Conservation (phyloP, 2,888 invertebrate species). For the Sinelater perroti region DNA sequence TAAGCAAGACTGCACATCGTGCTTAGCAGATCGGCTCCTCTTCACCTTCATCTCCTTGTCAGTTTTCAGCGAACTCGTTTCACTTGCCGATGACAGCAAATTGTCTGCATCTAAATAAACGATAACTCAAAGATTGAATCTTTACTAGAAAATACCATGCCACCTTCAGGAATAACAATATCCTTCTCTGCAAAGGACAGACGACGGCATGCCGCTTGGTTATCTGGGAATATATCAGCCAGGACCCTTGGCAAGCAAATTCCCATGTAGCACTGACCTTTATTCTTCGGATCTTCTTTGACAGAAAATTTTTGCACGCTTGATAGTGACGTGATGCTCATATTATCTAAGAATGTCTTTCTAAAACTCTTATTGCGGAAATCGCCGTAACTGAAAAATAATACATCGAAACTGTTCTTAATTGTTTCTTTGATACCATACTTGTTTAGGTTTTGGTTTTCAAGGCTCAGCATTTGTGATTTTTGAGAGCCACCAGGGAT, state of each 20-base stretch:
- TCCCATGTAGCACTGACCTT: constrained; percentile 73
- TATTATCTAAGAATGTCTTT: constrained; percentile 31
- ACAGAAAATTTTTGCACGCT: constrained; percentile 54
- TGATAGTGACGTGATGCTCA: constrained; percentile 52
- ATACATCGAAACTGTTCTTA: neutral
- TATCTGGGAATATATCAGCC: constrained; percentile 71
- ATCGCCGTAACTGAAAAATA: constrained; percentile 33
- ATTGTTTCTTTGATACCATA: constrained; percentile 1
- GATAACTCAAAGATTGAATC: too few species aligned
- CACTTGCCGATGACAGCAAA: constrained; percentile 10
- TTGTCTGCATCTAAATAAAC: constrained; percentile 11
- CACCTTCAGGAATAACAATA: too few species aligned
- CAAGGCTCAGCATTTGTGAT: constrained; percentile 12
- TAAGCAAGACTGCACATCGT: constrained; percentile 41
- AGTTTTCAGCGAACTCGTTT: constrained; percentile 7
- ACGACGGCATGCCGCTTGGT: constrained; percentile 45
- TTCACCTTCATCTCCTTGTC: constrained; percentile 21
- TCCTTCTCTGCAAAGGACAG: constrained; percentile 38
- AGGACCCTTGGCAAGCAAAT: constrained; percentile 77
- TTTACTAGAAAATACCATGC: too few species aligned
- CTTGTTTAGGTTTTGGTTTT: constrained; percentile 13
- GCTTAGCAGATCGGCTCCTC: constrained; percentile 31
- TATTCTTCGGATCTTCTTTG: constrained; percentile 62
- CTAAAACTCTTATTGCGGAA: constrained; percentile 38
- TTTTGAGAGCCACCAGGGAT: constrained; percentile 27